Evolutionary conservation across 2,113 vertebrate species (phyloP).

Genomic region (Pleuronectes platessa): DNA sequence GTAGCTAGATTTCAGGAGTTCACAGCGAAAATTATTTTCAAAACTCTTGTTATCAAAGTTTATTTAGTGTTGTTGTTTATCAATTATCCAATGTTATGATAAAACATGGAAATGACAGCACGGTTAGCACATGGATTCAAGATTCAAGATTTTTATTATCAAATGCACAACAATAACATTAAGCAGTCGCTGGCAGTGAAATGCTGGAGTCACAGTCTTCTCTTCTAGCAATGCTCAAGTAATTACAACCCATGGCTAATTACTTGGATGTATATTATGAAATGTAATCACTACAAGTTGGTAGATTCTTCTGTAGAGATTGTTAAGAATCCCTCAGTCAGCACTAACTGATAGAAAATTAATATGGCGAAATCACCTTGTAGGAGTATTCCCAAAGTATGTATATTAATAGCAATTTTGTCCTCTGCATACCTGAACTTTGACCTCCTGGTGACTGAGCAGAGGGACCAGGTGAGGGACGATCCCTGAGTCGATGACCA

Average conservation of each 20-base stretch:
- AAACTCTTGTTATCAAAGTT: too few relatives aligned
- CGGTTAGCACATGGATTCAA: background rate
- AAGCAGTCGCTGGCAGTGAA: too few relatives aligned
- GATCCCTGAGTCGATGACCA: slow-evolving; percentile 98
- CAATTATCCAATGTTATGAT: background rate
- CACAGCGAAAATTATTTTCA: background rate
- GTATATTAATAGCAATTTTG: background rate
- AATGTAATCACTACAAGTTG: background rate
- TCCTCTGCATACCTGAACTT: slow-evolving; percentile 91
- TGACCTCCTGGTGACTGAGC: slow-evolving; percentile 98
- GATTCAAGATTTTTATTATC: too few relatives aligned
- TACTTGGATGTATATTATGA: background rate
- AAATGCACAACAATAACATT: too few relatives aligned
- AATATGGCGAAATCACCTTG: background rate
- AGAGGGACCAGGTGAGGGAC: slow-evolving; percentile 97
- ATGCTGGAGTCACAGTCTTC: too few relatives aligned
- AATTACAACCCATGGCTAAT: too few relatives aligned
- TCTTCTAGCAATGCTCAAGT: too few relatives aligned
- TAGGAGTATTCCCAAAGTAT: too few relatives aligned
- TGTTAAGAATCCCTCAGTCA: background rate
- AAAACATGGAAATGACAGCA: background rate
- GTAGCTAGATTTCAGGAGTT: background rate
- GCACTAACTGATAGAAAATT: background rate
- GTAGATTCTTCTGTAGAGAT: background rate
- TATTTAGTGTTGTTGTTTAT: background rate